phyloP scores from a whole-genome alignment of 2,797 vertebrate species.

The Sorex maritimensis region DNA sequence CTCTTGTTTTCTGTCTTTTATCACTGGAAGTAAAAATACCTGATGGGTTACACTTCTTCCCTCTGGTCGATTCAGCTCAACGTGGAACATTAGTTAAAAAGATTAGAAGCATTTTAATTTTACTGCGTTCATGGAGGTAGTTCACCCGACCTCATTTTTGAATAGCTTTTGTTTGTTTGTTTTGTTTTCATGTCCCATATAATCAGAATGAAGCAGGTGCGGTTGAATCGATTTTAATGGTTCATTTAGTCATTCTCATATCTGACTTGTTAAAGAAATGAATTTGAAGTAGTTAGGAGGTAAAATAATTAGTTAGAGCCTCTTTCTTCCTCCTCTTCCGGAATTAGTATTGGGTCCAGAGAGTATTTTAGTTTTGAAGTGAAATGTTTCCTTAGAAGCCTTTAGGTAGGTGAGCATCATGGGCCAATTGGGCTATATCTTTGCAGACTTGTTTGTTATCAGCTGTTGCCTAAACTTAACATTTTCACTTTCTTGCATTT shows the following conservation, averaged over 20 bases:
- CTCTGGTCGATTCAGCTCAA: neutral
- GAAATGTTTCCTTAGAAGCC: slow-evolving; percentile 50
- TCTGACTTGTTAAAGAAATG: slow-evolving; percentile 24
- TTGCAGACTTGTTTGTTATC: neutral
- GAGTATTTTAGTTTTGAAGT: slow-evolving; percentile 62
- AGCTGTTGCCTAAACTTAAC: neutral
- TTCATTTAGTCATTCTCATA: slow-evolving; percentile 3
- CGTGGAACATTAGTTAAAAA: slow-evolving; percentile 43
- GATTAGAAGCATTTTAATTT: slow-evolving; percentile 60
- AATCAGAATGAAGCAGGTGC: neutral
- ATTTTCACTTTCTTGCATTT: slow-evolving; percentile 12
- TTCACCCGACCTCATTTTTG: slow-evolving; percentile 28
- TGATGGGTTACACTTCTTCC: slow-evolving; percentile 65
- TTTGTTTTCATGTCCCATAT: neutral
- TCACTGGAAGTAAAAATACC: slow-evolving; percentile 69
- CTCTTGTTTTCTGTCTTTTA: slow-evolving; percentile 67
- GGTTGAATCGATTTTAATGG: neutral
- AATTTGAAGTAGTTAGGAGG: slow-evolving; percentile 59
- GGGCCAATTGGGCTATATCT: neutral
- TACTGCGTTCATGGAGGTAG: neutral
- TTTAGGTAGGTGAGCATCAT: neutral
- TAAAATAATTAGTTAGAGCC: neutral
- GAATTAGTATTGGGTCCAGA: neutral
- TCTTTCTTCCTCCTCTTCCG: slow-evolving; percentile 23
- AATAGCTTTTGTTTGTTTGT: neutral